Percentiles rank a stretch among this genome's conserved stretches.
phyloP scores from a whole-genome alignment of 2,797 vertebrate species.

The Danio albolineatus region DNA sequence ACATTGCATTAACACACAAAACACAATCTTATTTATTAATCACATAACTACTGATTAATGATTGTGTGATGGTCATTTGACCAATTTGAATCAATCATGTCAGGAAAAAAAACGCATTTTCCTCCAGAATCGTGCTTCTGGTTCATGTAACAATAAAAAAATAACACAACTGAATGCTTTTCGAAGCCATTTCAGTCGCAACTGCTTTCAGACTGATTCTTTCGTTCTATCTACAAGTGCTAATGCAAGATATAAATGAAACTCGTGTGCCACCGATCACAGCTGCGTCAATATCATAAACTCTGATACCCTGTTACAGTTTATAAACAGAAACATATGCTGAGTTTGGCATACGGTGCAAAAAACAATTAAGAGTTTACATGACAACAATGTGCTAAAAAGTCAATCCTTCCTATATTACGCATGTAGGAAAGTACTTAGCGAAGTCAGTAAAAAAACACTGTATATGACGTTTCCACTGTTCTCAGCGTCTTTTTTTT shows the following conservation, averaged over 20 bases:
- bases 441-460: too few relatives aligned
- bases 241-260: slow-evolving; percentile 18
- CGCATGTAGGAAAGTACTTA: too few relatives aligned
- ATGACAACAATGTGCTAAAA: not conserved
- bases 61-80: not conserved
- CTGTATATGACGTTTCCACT: too few relatives aligned
- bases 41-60: not conserved
- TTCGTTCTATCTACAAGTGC: not conserved
- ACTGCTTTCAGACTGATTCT: not conserved
- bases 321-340: slow-evolving; percentile 4
- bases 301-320: not conserved
- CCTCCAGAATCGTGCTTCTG: slow-evolving; percentile 7
- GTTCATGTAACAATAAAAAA: not conserved
- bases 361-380: not conserved
- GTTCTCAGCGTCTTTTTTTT: too few relatives aligned
- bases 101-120: not conserved
- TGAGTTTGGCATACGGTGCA: not conserved
- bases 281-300: slow-evolving; percentile 1
- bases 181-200: not conserved
- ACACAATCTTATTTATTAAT: not conserved
- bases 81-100: not conserved
- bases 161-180: not conserved
- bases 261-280: not conserved
- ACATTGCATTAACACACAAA: slow-evolving; percentile 5
- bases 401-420: too few relatives aligned